Conservation (phyloP, 2,888 invertebrate species). For the Phania funesta region DNA sequence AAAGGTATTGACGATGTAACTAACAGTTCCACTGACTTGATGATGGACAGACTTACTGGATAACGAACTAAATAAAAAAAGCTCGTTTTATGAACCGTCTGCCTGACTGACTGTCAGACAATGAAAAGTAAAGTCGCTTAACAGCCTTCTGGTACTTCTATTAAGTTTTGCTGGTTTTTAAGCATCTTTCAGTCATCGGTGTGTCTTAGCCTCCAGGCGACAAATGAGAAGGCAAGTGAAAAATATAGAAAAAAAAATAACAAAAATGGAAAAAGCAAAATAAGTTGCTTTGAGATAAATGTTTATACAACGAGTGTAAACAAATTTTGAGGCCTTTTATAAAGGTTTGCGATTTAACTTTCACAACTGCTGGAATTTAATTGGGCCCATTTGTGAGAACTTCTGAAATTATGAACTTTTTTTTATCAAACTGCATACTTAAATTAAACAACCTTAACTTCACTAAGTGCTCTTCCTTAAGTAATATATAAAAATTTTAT, state of each 20-base stretch:
- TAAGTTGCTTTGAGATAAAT: conserved; percentile 6
- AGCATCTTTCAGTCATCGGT: conserved; percentile 8
- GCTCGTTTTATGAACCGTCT: conserved; percentile 29
- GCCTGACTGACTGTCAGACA: not conserved
- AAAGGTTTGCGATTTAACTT: no score
- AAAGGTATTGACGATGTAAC: conserved; percentile 29
- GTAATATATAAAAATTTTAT: no score
- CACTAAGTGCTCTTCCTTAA: no score
- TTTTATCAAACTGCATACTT: no score
- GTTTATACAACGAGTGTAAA: no score
- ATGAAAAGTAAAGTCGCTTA: conserved; percentile 57
- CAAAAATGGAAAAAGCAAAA: conserved; percentile 1
- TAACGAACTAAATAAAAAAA: conserved; percentile 38
- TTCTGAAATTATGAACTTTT: no score
- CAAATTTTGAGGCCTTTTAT: no score
- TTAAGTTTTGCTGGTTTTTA: conserved; percentile 32
- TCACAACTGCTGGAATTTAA: no score
- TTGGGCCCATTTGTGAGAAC: no score
- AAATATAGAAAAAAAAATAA: not conserved
- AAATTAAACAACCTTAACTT: no score
- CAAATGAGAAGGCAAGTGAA: conserved; percentile 51
- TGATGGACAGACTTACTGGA: conserved; percentile 28
- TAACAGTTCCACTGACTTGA: conserved; percentile 33
- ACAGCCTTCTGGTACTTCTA: conserved; percentile 47
- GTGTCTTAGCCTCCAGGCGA: conserved; percentile 57